A percentile compares a stretch with the other conserved stretches of the same genome.
phyloP scores from a whole-genome alignment of 2,888 invertebrate species.

The Andrena praecox region DNA sequence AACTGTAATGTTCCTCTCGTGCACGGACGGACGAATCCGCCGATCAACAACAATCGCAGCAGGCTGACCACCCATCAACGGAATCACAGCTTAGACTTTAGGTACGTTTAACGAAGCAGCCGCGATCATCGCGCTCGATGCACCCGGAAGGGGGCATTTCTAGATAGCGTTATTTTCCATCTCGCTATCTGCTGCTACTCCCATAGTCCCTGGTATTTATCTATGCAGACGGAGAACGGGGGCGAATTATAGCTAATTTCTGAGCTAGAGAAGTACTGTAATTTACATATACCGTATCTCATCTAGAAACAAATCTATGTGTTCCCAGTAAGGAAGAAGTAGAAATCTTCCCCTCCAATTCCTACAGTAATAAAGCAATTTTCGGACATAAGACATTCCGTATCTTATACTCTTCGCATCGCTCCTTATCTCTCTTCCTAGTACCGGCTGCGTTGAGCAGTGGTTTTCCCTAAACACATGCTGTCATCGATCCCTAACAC shows the following conservation, averaged over 20 bases:
- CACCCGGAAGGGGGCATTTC: slow-evolving; percentile 42
- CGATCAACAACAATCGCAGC: slow-evolving; percentile 85
- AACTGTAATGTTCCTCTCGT: slow-evolving; percentile 87
- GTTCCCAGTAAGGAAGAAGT: too few relatives aligned
- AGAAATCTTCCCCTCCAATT: too few relatives aligned
- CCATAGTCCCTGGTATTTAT: slow-evolving; percentile 10
- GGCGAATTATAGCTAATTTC: not conserved
- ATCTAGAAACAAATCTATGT: too few relatives aligned
- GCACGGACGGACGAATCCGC: slow-evolving; percentile 86
- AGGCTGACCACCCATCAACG: slow-evolving; percentile 91
- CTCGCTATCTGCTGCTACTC: slow-evolving; percentile 27
- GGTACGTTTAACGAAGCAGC: slow-evolving; percentile 85
- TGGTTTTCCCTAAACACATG: not conserved
- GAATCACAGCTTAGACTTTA: slow-evolving; percentile 95
- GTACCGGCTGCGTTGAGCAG: not conserved
- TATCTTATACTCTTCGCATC: not conserved
- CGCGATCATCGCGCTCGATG: not conserved
- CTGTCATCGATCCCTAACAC: not conserved
- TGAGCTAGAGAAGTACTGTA: not conserved
- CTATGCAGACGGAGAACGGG: not conserved
- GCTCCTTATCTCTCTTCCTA: not conserved
- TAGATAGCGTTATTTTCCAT: slow-evolving; percentile 44
- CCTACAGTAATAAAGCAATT: too few relatives aligned
- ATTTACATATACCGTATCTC: too few relatives aligned
- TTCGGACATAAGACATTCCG: too few relatives aligned